Evolutionary conservation across 2,888 invertebrate genomes (phyloP), one percentile per base, ranked within the genome.

Genomic region (Lomographa bimaculata): DNA sequence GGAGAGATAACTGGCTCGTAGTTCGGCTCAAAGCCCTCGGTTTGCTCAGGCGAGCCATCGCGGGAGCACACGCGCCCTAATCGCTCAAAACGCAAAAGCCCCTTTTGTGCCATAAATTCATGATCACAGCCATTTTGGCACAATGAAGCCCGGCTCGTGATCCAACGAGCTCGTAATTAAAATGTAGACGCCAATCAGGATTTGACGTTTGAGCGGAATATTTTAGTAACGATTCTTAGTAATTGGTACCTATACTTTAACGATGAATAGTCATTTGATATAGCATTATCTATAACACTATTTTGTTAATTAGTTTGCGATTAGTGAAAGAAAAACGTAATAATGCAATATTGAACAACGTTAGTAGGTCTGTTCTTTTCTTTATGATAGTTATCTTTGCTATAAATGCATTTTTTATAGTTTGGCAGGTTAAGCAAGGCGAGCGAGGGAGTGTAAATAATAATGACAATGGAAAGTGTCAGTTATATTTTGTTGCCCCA

Each of bases 1-100:
- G 36, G 53, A 46, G 60, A 74, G 79, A 80, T 80, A 80, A 77
- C 79, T 70, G 76, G 71, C 71, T 79, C 63, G 64, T 59, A 63
- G 35, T 26, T 7, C 21, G 18, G 18, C 7, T 20, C 28, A n/a
- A 5, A 17, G 25, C 19, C 7, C 30, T 28, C 40, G 29, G 29
- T 16, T 60, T 63, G 62, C 51, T 52, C 26, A 33, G 18, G 7
- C 12, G 21, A 30, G 18, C 11, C 24, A 32, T 58, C 54, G 59
- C 63, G 59, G 51, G 56, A 32, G 62, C 69, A 63, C 64, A 61
- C 64, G 68, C 59, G 55, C 49, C 53, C 70, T 69, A 73, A 74
- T 72, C 59, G 30, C 35, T 53, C 50, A 52, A 48, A 54, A 63
- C 62, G 59, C 46, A 50, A 47, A 48, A 48, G 43, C 56, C 57